Percentiles rank a stretch among this genome's conserved stretches.
Evolutionary conservation across 2,797 vertebrate genomes (phyloP).

Genomic region (Petrocephalus sullivani): DNA sequence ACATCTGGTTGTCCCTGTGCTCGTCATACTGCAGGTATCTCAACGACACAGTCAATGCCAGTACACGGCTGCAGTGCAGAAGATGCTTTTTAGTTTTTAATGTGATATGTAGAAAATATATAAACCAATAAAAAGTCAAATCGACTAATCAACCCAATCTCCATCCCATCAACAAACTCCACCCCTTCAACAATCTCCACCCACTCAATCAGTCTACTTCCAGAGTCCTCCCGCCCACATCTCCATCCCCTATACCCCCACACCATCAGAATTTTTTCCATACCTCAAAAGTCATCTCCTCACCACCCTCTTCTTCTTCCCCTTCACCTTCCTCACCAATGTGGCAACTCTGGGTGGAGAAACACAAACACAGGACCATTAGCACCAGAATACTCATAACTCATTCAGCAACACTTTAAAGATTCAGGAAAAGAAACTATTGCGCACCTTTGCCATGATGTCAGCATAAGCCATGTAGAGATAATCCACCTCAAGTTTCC

Average conservation of each 20-base stretch:
- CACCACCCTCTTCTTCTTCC: slow-evolving; percentile 67
- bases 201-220: slow-evolving; percentile 45
- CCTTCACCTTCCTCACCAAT: slow-evolving; percentile 76
- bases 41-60: neutral
- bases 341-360: slow-evolving; percentile 78
- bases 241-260: slow-evolving; percentile 68
- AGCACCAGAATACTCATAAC: neutral
- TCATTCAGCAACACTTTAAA: neutral
- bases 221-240: slow-evolving; percentile 52
- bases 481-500: slow-evolving; percentile 84
- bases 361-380: neutral
- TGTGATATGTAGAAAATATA: neutral
- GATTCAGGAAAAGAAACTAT: neutral
- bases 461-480: slow-evolving; percentile 91
- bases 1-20: neutral
- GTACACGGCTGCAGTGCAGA: neutral
- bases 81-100: neutral
- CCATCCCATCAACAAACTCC: neutral
- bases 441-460: slow-evolving; percentile 90
- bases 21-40: neutral
- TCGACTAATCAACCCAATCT: neutral
- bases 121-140: neutral
- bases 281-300: slow-evolving; percentile 84
- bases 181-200: neutral
- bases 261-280: slow-evolving; percentile 72